Percentiles rank a stretch among this genome's conserved stretches.
Evolutionary conservation across 2,888 invertebrate species (phyloP).

Genomic region (Ophion slaviceki): DNA sequence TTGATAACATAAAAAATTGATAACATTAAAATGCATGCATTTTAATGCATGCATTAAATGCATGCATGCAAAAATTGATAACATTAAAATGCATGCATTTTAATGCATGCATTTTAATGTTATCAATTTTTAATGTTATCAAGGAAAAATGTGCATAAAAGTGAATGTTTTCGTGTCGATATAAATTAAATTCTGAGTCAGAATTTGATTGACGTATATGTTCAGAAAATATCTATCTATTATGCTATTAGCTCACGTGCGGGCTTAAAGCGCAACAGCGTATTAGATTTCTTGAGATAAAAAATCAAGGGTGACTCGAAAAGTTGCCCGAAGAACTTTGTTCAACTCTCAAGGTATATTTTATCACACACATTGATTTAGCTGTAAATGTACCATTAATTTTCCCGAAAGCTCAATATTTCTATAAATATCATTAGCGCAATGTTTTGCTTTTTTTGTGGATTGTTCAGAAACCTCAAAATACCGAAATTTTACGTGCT

Average conservation of each 20-base stretch:
- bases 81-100: too few relatives aligned
- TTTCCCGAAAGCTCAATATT: slow-evolving; percentile 13
- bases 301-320: too few relatives aligned
- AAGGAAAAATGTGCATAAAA: slow-evolving; percentile 31
- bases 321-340: not conserved
- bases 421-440: not conserved
- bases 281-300: too few relatives aligned
- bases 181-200: not conserved
- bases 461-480: slow-evolving; percentile 11
- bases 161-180: slow-evolving; percentile 4
- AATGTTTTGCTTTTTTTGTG: not conserved
- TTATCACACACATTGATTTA: slow-evolving; percentile 8
- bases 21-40: slow-evolving; percentile 29
- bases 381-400: slow-evolving; percentile 1
- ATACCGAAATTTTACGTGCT: slow-evolving; percentile 1
- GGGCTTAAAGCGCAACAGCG: too few relatives aligned
- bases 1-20: slow-evolving; percentile 22
- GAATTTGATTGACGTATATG: not conserved
- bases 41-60: too few relatives aligned
- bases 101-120: too few relatives aligned
- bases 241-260: too few relatives aligned
- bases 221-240: not conserved
- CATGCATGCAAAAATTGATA: too few relatives aligned
- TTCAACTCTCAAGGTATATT: slow-evolving; percentile 8
- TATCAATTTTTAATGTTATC: too few relatives aligned